A percentile compares a stretch with the other conserved stretches of the same genome.
Evolutionary conservation across 2,113 vertebrate species (phyloP).

Genomic region (Saguinus midas): DNA sequence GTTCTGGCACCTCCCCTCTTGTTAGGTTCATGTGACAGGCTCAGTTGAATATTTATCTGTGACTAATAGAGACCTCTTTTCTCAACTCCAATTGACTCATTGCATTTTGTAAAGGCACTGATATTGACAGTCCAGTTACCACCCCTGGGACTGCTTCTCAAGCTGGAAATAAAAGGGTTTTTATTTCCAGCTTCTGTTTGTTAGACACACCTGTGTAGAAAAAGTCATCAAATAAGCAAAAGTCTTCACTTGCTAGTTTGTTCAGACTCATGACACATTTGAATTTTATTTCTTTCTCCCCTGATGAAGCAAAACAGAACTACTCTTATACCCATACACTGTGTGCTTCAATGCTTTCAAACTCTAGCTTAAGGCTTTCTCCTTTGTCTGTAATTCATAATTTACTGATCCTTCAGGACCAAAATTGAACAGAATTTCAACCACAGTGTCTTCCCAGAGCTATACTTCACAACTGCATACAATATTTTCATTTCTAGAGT

Average conservation of each 20-base stretch:
- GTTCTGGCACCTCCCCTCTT: neutral
- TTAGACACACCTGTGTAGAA: slow-evolving; percentile 45
- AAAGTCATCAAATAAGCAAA: slow-evolving; percentile 43
- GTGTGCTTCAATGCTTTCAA: neutral
- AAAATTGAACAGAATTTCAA: neutral
- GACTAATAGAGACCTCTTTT: slow-evolving; percentile 64
- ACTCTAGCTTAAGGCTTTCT: neutral
- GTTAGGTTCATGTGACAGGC: slow-evolving; percentile 21
- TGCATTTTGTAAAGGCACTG: slow-evolving; percentile 54
- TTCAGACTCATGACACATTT: neutral
- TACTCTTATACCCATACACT: neutral
- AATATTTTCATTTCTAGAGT: neutral
- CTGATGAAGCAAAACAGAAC: neutral
- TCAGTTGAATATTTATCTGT: slow-evolving; percentile 54
- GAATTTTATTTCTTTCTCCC: neutral
- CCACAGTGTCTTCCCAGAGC: neutral
- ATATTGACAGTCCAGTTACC: slow-evolving; percentile 61
- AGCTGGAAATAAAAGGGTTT: slow-evolving; percentile 47
- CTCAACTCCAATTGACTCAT: slow-evolving; percentile 36
- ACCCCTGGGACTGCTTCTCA: slow-evolving; percentile 47
- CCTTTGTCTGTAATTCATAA: neutral
- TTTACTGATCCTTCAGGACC: neutral
- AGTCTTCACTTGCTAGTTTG: neutral
- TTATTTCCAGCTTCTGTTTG: too few relatives aligned
- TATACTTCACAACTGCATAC: rapidly evolving